Evolutionary conservation across 2,888 invertebrate species (phyloP).

Genomic region (Phyllotreta cruciferae): DNA sequence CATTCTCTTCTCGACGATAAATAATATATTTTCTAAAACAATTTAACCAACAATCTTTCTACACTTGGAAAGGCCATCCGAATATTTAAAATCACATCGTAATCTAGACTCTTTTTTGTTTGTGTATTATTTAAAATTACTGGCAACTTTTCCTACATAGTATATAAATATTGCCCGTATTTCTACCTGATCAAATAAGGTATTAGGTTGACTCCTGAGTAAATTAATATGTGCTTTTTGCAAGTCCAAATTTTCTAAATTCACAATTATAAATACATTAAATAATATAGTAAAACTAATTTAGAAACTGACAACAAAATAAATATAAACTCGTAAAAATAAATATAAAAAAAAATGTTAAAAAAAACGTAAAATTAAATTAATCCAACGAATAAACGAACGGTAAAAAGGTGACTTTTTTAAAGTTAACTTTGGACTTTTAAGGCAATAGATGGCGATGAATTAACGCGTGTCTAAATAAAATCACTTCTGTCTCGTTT

Average conservation of each 20-base stretch:
- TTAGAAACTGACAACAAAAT: conserved; percentile 25
- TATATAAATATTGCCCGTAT: conserved; percentile 40
- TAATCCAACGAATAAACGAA: conserved; percentile 11
- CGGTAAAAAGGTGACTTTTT: conserved; percentile 12
- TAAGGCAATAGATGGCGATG: conserved; percentile 51
- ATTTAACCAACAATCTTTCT: conserved; percentile 48
- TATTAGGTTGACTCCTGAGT: conserved; percentile 54
- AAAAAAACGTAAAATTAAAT: conserved; percentile 28
- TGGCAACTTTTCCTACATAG: conserved; percentile 33
- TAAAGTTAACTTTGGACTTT: conserved; percentile 32
- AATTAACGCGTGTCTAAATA: conserved; percentile 53
- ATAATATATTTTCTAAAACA: conserved; percentile 46
- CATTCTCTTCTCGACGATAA: conserved; percentile 40
- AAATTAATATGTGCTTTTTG: conserved; percentile 54
- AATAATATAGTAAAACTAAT: conserved; percentile 18
- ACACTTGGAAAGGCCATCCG: conserved; percentile 46
- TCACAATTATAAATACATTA: conserved; percentile 5
- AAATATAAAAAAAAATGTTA: conserved; percentile 28
- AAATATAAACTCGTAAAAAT: conserved; percentile 25
- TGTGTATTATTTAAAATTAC: conserved; percentile 35
- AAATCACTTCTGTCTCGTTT: conserved; percentile 59
- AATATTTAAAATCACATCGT: conserved; percentile 41
- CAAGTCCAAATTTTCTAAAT: conserved; percentile 28
- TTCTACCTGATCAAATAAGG: conserved; percentile 44
- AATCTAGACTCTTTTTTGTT: conserved; percentile 26